phyloP scores from a whole-genome alignment of 2,797 vertebrate species.

The Danio tinwini region DNA sequence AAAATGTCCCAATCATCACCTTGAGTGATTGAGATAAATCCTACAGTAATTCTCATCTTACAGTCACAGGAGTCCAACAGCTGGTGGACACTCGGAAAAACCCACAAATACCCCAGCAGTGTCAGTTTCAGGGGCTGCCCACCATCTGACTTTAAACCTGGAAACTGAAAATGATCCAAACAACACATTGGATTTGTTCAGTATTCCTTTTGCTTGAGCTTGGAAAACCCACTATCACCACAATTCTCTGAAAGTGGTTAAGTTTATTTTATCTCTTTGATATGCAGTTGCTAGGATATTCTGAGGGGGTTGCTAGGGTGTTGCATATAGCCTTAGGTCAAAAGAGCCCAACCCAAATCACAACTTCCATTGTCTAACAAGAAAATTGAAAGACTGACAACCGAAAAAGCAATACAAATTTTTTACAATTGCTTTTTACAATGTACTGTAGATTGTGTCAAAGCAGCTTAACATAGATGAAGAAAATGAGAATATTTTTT shows the following conservation, averaged over 20 bases:
- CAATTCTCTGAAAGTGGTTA: not conserved
- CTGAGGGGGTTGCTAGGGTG: not conserved
- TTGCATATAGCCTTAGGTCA: too few species aligned
- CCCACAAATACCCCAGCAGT: slow-evolving; percentile 25
- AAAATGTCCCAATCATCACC: slow-evolving; percentile 66
- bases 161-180: not conserved
- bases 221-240: not conserved
- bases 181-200: not conserved
- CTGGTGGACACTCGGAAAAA: slow-evolving; percentile 58
- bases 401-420: not conserved
- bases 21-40: slow-evolving; percentile 67
- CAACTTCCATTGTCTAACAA: not conserved
- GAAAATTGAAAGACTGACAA: not conserved
- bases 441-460: too few species aligned
- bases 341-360: too few species aligned
- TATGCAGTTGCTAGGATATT: too few species aligned
- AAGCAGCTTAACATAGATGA: too few species aligned
- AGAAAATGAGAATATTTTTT: too few species aligned
- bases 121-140: slow-evolving; percentile 35
- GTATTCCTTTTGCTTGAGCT: not conserved
- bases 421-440: too few species aligned
- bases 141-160: slow-evolving; percentile 10
- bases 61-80: slow-evolving; percentile 53
- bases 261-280: not conserved
- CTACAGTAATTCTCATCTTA: slow-evolving; percentile 61